A percentile compares a stretch with the other conserved stretches of the same genome.
Evolutionary conservation across 1,140 invertebrate species (phyloP).

Genomic region (Euwallacea fornicatus): DNA sequence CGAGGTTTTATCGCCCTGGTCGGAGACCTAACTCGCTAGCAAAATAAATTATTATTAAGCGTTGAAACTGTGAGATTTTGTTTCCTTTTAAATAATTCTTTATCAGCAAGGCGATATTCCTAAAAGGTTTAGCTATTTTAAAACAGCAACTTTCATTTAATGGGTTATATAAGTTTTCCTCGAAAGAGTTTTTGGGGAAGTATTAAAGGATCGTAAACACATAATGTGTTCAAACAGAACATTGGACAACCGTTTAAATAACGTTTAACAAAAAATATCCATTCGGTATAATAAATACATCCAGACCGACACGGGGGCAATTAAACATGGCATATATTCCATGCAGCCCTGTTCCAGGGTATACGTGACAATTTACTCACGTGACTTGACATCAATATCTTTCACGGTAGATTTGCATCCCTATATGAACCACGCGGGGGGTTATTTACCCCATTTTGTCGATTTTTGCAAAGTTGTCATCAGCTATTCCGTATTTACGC

Average conservation of each 20-base stretch:
- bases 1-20: conserved; percentile 10
- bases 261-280: not conserved
- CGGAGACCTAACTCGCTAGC: conserved; percentile 15
- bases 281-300: not conserved
- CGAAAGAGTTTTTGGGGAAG: too few relatives aligned
- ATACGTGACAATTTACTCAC: conserved; percentile 32
- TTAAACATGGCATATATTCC: conserved; percentile 25
- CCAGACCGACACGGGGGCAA: conserved; percentile 6
- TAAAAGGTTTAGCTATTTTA: conserved; percentile 18
- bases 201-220: not conserved
- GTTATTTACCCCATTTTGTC: conserved; percentile 15
- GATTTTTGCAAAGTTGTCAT: conserved; percentile 4
- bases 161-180: too few relatives aligned
- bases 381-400: conserved; percentile 32
- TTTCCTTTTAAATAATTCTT: conserved; percentile 28
- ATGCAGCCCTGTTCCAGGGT: conserved; percentile 22
- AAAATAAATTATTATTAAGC: conserved; percentile 31
- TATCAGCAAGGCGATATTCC: conserved; percentile 22
- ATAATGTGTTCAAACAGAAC: not conserved
- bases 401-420: conserved; percentile 29
- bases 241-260: not conserved
- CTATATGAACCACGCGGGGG: conserved; percentile 15
- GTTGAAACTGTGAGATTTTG: conserved; percentile 17
- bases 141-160: not conserved
- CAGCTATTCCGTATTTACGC: not conserved